These are phyloP conservation scores for Cosmorhoe ocellata DNA, from an alignment of 2,888 invertebrate species.

Conservation along the genomic window DNA sequence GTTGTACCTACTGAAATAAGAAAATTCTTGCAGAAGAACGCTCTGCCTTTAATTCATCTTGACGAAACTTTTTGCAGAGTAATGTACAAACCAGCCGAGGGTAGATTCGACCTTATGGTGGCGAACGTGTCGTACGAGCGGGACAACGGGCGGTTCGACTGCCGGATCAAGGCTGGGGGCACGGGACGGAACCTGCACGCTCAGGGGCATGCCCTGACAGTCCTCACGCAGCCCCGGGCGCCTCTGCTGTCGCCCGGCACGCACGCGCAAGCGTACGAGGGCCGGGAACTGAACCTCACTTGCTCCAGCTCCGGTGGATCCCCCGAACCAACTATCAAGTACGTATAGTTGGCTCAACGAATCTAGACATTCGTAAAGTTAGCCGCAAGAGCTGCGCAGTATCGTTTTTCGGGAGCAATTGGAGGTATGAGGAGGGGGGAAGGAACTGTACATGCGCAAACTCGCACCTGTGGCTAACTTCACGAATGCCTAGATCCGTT, in stretches of 20 bases:
- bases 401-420: too few species aligned
- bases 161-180: constrained; percentile 91
- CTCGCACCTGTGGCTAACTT: too few species aligned
- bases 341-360: too few species aligned
- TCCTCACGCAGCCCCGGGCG: constrained; percentile 91
- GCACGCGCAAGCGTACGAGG: constrained; percentile 91
- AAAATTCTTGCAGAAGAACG: too few species aligned
- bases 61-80: constrained; percentile 84
- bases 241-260: constrained; percentile 90
- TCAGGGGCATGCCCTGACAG: constrained; percentile 91
- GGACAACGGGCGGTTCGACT: constrained; percentile 96
- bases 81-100: constrained; percentile 90
- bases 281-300: constrained; percentile 87
- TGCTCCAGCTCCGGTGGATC: constrained; percentile 94
- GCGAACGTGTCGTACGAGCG: constrained; percentile 94
- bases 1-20: too few species aligned
- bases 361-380: too few species aligned
- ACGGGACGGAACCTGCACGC: constrained; percentile 92
- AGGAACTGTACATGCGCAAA: too few species aligned
- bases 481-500: too few species aligned
- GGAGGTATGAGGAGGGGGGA: too few species aligned
- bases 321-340: constrained; percentile 93
- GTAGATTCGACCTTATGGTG: constrained; percentile 93
- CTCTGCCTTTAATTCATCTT: too few species aligned
- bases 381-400: too few species aligned